These are phyloP conservation scores for Malaclemys terrapin DNA, from an alignment of 2,113 vertebrate genomes.

Conservation along the genomic window DNA sequence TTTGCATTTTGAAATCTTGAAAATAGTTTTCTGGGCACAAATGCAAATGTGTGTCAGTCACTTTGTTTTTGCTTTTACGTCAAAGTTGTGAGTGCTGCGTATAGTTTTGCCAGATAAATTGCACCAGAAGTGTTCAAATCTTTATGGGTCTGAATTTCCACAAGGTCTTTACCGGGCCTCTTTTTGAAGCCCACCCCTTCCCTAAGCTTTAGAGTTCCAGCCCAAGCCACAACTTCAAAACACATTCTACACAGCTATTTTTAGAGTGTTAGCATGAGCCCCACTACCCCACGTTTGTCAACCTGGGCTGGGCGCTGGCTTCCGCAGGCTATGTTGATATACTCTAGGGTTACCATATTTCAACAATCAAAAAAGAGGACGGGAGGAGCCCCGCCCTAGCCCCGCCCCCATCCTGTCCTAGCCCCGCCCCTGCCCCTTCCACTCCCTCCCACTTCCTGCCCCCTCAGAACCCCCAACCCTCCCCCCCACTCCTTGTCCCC, in stretches of 20 bases:
- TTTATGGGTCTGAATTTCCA: not conserved
- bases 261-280: not conserved
- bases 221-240: not conserved
- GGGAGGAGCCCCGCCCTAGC: too few relatives aligned
- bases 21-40: not conserved
- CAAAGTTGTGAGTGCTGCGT: not conserved
- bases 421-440: too few relatives aligned
- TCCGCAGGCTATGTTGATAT: not conserved
- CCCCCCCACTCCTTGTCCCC: too few relatives aligned
- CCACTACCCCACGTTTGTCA: not conserved
- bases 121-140: not conserved
- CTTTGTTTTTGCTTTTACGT: not conserved
- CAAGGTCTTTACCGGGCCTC: not conserved
- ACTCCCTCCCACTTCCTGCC: too few relatives aligned
- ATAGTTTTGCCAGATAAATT: not conserved
- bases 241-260: not conserved
- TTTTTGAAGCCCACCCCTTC: not conserved
- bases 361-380: too few relatives aligned
- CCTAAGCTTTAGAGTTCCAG: not conserved
- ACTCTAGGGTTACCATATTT: too few relatives aligned
- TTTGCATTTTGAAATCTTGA: not conserved
- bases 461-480: too few relatives aligned
- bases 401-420: too few relatives aligned
- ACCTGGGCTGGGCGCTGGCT: not conserved
- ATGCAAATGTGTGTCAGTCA: not conserved